Evolutionary conservation across 2,888 invertebrate genomes (phyloP).

Genomic region (Chloromyia formosa): DNA sequence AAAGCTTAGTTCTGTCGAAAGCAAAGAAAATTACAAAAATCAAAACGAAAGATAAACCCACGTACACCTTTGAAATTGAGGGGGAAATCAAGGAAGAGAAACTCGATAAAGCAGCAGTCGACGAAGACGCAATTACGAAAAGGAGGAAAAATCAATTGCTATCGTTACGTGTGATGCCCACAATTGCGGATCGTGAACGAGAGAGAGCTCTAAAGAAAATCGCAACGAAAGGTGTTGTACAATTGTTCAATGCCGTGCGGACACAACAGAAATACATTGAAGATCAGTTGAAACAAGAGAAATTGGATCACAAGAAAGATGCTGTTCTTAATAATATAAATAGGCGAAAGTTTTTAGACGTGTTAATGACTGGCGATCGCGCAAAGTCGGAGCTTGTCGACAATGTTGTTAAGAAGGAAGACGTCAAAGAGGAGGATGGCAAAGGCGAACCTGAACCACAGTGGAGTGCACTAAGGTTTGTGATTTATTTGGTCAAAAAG

Average conservation of each 20-base stretch:
- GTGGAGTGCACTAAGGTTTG: conserved; percentile 71
- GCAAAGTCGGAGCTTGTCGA: conserved; percentile 67
- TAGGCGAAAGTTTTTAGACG: conserved; percentile 79
- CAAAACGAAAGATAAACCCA: conserved; percentile 62
- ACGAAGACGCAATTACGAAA: conserved; percentile 62
- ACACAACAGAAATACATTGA: conserved; percentile 83
- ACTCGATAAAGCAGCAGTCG: conserved; percentile 55
- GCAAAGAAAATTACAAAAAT: conserved; percentile 76
- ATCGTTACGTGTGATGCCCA: conserved; percentile 78
- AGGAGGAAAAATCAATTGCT: conserved; percentile 64
- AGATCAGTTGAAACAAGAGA: conserved; percentile 74
- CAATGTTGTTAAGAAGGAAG: conserved; percentile 65
- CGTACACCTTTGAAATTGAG: conserved; percentile 74
- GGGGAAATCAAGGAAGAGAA: conserved; percentile 68
- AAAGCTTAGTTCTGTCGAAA: conserved; percentile 78
- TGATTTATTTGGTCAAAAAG: not conserved
- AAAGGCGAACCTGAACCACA: conserved; percentile 63
- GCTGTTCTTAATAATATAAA: conserved; percentile 76
- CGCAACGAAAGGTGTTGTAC: conserved; percentile 92
- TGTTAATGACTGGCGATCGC: conserved; percentile 74
- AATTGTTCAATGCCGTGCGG: conserved; percentile 89
- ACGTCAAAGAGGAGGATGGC: conserved; percentile 61
- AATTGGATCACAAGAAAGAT: conserved; percentile 81
- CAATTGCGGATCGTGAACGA: conserved; percentile 76
- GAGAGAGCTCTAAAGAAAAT: conserved; percentile 82